These are phyloP conservation scores for Drosophila simulans DNA, from an alignment of 1,140 invertebrate genomes.

Conservation along the genomic window DNA sequence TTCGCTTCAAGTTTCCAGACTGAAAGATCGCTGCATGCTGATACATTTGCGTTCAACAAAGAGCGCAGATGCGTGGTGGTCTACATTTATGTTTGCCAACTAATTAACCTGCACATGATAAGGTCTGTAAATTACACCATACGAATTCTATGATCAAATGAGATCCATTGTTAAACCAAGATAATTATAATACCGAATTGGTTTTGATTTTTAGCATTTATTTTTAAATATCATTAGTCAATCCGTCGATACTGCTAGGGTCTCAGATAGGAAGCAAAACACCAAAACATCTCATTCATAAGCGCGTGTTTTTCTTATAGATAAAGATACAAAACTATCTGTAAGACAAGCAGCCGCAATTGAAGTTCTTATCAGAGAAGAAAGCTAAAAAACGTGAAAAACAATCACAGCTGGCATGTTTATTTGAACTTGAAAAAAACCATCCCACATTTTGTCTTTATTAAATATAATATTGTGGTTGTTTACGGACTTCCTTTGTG, in stretches of 20 bases:
- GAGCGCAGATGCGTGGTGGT: conserved; percentile 17
- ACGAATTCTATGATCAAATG: neutral
- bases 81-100: conserved; percentile 15
- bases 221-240: conserved; percentile 7
- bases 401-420: conserved; percentile 5
- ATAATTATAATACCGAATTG: neutral
- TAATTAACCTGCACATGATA: conserved; percentile 4
- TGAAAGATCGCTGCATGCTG: conserved; percentile 1
- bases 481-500: conserved; percentile 1
- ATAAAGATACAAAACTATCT: conserved; percentile 32
- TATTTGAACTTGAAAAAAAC: conserved; percentile 37
- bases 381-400: conserved; percentile 12
- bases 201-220: no score
- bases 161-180: neutral
- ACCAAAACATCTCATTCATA: conserved; percentile 6
- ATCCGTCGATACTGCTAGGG: conserved; percentile 3
- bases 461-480: conserved; percentile 34
- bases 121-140: neutral
- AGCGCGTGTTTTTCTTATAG: conserved; percentile 7
- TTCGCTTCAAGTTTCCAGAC: conserved; percentile 30
- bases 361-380: conserved; percentile 24
- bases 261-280: conserved; percentile 26
- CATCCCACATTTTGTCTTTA: conserved; percentile 6
- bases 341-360: conserved; percentile 21
- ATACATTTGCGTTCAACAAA: conserved; percentile 8